Evolutionary conservation across 2,888 invertebrate species (phyloP).

Genomic region (Lepas anatifera): DNA sequence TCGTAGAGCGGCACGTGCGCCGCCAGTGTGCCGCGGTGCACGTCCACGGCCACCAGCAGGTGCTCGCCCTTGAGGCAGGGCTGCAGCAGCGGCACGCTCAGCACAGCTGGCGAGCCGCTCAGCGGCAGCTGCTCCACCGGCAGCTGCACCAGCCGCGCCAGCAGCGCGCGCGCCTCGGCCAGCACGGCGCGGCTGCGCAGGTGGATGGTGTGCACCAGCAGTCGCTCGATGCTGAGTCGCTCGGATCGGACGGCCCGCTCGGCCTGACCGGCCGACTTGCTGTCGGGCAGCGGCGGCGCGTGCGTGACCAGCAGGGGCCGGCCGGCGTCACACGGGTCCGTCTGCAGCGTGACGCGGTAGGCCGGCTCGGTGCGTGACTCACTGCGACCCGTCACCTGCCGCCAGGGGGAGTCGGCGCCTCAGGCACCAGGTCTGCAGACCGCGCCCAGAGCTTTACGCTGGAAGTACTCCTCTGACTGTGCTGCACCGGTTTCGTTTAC

Average conservation of each 20-base stretch:
- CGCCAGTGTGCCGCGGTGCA: slow-evolving; percentile 81
- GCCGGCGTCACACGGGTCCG: slow-evolving; percentile 66
- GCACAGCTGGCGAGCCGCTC: slow-evolving; percentile 81
- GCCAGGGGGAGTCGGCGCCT: too few relatives aligned
- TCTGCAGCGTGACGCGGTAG: slow-evolving; percentile 76
- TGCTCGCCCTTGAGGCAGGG: slow-evolving; percentile 87
- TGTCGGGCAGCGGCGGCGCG: slow-evolving; percentile 36
- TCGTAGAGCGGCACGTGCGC: slow-evolving; percentile 87
- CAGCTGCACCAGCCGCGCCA: slow-evolving; percentile 51
- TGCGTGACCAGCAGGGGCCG: slow-evolving; percentile 50
- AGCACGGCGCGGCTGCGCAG: slow-evolving; percentile 75
- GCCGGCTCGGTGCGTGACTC: slow-evolving; percentile 75
- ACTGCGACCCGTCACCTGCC: slow-evolving; percentile 40
- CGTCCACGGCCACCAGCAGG: slow-evolving; percentile 82
- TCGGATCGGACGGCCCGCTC: slow-evolving; percentile 73
- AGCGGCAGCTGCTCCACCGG: slow-evolving; percentile 45
- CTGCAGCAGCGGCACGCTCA: slow-evolving; percentile 76
- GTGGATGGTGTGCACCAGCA: slow-evolving; percentile 89
- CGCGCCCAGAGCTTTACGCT: too few relatives aligned
- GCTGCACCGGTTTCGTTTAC: too few relatives aligned
- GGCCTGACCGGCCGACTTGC: slow-evolving; percentile 32
- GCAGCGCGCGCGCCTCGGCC: slow-evolving; percentile 63
- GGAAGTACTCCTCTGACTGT: too few relatives aligned
- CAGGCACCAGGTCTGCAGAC: too few relatives aligned
- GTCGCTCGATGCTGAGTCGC: slow-evolving; percentile 85